Conservation (phyloP, 2,113 vertebrate genomes). For the Hemiscyllium ocellatum region DNA sequence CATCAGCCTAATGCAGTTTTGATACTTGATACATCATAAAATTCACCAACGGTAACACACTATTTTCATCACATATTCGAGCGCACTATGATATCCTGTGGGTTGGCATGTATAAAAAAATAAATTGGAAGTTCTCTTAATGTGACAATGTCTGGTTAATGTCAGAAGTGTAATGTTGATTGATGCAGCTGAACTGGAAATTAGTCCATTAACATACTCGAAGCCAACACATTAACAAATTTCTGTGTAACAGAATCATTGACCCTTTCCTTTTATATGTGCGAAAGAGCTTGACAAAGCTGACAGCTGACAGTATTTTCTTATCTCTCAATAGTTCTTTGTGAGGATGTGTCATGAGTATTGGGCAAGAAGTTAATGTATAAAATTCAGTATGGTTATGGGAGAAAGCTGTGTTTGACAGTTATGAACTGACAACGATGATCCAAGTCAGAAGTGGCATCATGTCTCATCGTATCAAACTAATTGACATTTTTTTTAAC, state of each 20-base stretch:
- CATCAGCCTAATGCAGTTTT: neutral
- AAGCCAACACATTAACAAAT: neutral
- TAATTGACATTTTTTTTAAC: neutral
- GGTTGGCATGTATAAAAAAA: neutral
- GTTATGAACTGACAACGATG: neutral
- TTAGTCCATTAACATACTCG: neutral
- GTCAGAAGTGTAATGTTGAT: neutral
- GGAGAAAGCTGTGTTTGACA: neutral
- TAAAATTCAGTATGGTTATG: neutral
- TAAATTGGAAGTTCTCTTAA: constrained; percentile 1
- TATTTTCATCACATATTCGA: neutral
- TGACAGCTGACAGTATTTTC: neutral
- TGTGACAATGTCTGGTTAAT: neutral
- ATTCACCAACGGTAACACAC: neutral
- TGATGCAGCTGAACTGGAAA: neutral
- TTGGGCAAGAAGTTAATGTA: neutral
- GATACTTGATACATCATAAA: neutral
- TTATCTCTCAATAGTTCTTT: neutral
- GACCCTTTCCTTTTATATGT: neutral
- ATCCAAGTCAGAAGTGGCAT: neutral
- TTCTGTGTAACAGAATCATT: neutral
- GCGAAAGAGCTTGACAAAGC: neutral
- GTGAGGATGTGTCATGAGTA: neutral
- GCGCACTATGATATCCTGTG: neutral
- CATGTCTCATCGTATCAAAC: neutral